phyloP scores from a whole-genome alignment of 2,888 invertebrate genomes.

The Ochropacha duplaris region DNA sequence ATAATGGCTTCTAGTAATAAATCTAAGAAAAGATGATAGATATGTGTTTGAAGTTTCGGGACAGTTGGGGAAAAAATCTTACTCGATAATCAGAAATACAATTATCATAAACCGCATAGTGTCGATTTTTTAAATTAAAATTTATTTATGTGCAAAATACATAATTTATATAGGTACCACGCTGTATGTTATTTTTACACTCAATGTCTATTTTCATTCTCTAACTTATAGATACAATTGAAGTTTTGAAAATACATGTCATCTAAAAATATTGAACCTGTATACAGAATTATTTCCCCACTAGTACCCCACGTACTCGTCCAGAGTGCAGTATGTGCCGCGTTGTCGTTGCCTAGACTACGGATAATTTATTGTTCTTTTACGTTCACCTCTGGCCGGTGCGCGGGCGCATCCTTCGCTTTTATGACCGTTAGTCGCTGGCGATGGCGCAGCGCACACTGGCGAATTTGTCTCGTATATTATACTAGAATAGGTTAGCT shows the following conservation, averaged over 20 bases:
- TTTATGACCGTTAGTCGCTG: conserved; percentile 31
- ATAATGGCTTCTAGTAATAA: conserved; percentile 21
- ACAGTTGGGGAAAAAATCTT: not conserved
- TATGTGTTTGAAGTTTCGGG: not conserved
- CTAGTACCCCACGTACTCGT: conserved; percentile 6
- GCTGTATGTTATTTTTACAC: too few relatives aligned
- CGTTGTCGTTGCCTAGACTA: conserved; percentile 12
- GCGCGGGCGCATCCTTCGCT: conserved; percentile 31
- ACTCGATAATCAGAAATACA: too few relatives aligned
- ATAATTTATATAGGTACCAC: too few relatives aligned
- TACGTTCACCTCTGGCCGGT: conserved; percentile 33
- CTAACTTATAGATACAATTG: too few relatives aligned
- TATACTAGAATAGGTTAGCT: not conserved
- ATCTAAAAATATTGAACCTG: not conserved
- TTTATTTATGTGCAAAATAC: too few relatives aligned
- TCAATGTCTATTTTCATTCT: too few relatives aligned
- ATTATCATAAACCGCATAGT: too few relatives aligned
- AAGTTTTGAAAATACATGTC: too few relatives aligned
- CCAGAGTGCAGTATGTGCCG: not conserved
- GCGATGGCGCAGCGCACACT: conserved; percentile 6
- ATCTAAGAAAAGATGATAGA: not conserved
- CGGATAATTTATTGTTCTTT: conserved; percentile 43
- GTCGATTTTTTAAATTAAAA: too few relatives aligned
- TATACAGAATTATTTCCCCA: conserved; percentile 11
- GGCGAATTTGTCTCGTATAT: conserved; percentile 1